Evolutionary conservation across 2,797 vertebrate species (phyloP), one percentile per base, ranked within the genome.

Genomic region (Pogoniulus pusillus): DNA sequence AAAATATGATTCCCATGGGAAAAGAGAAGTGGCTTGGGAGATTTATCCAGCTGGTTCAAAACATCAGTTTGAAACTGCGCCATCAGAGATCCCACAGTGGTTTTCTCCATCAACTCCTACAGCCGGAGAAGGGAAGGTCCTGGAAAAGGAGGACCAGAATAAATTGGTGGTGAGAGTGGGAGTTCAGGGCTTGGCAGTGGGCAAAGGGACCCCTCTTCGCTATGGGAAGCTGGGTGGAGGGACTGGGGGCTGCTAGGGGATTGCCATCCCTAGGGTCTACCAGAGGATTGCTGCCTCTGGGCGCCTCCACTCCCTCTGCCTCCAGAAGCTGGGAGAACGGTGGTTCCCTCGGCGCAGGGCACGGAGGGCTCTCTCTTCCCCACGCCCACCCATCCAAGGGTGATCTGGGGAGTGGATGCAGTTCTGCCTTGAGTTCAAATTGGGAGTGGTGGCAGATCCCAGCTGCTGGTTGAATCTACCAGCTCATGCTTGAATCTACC

Each of bases 101-200:
- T 66, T 69, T 84, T 55, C 81, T 72, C 71, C 78, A 23, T 34
- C 63, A 72, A 4, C 63, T 60, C 84, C 90, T 86, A 79, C 68
- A 84, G 81, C 74, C 53, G 0, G 26, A 43, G 81, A 37, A 69
- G 47, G 78, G 90, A 88, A 91, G 57, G 55, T 75, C 47, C 43
- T 0, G 1, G 23, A 8, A 47, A 9, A 59, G 59, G 9, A 32
- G 41, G 37, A 62, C 6, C 0, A 4, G 41, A 65, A 27, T 0
- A 3, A 30, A 72, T 63, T 17, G 37, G 23, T 32, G 58, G 27
- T 66, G 66, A 45, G 66, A 83, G 58, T 27, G 74, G 74, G 35
- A 90, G 32, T 51, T 16, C 63, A 90, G 80, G 70, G 73, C 54
- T 39, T 2, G 2, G 65, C 0, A 0, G 3, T 90, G 65, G 53